phyloP scores from a whole-genome alignment of 2,888 invertebrate species.

The Dryococelus australis region DNA sequence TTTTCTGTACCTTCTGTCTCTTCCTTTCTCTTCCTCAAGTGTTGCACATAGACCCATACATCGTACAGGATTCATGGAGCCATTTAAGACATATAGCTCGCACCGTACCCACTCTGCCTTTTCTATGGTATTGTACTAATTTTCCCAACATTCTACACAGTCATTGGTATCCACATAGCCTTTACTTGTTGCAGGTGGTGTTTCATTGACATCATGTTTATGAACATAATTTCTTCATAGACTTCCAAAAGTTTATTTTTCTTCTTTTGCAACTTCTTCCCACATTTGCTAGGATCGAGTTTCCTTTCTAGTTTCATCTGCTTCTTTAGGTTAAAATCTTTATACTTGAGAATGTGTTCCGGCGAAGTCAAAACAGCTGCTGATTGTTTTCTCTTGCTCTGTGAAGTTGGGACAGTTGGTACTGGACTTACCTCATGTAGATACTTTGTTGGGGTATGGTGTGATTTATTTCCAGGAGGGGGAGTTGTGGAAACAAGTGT shows the following conservation, averaged over 20 bases:
- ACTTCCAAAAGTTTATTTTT: not conserved
- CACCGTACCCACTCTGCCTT: slow-evolving; percentile 7
- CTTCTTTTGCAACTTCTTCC: not conserved
- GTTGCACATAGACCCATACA: not conserved
- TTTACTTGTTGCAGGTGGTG: not conserved
- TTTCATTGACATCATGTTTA: not conserved
- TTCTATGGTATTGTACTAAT: not conserved
- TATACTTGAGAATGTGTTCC: slow-evolving; percentile 3
- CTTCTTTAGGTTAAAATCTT: not conserved
- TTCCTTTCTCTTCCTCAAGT: not conserved
- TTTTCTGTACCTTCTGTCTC: not conserved
- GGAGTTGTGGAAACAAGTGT: not conserved
- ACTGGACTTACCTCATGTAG: slow-evolving; percentile 4
- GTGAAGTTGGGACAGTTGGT: not conserved
- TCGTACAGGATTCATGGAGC: slow-evolving; percentile 6
- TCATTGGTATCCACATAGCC: not conserved
- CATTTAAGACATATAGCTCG: not conserved
- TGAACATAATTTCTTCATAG: not conserved
- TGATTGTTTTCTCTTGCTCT: slow-evolving; percentile 4
- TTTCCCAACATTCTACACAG: not conserved
- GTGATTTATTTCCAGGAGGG: not conserved
- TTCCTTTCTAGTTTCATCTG: not conserved
- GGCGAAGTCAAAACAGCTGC: slow-evolving; percentile 18
- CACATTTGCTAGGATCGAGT: not conserved
- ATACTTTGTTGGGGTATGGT: not conserved